Evolutionary conservation across 2,888 invertebrate species (phyloP).

Genomic region (Abrostola triplasia): DNA sequence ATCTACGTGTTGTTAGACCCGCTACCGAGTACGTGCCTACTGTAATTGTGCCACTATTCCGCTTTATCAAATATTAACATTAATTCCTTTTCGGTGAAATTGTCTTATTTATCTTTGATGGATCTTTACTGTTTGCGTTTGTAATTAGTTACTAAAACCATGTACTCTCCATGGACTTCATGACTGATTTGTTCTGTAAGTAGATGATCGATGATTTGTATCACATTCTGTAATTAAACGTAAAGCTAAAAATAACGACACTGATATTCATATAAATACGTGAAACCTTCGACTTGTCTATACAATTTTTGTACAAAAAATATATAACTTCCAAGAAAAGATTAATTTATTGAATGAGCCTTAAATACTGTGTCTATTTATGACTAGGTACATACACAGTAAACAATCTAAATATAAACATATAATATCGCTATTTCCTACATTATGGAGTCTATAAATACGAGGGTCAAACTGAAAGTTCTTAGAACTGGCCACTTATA

Average conservation of each 20-base stretch:
- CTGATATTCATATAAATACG: conserved; percentile 14
- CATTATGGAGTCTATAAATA: conserved; percentile 37
- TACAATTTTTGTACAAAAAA: conserved; percentile 32
- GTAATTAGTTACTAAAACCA: conserved; percentile 21
- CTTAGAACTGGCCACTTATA: too few relatives aligned
- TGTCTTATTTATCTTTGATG: conserved; percentile 35
- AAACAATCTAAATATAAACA: conserved; percentile 2
- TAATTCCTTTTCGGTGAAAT: conserved; percentile 43
- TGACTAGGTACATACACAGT: neutral
- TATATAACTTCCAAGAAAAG: neutral
- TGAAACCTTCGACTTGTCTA: conserved; percentile 4
- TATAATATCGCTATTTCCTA: conserved; percentile 18
- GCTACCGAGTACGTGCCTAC: conserved; percentile 43
- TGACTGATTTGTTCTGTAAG: conserved; percentile 1
- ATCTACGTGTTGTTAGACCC: conserved; percentile 46
- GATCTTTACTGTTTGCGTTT: conserved; percentile 16
- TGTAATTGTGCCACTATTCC: conserved; percentile 54
- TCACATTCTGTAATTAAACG: conserved; percentile 16
- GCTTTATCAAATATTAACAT: conserved; percentile 57
- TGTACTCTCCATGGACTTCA: neutral
- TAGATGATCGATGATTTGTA: too few relatives aligned
- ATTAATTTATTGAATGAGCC: neutral
- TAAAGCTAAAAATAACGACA: conserved; percentile 18
- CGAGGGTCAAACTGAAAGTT: too few relatives aligned
- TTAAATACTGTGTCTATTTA: neutral